Conservation (phyloP, 2,113 vertebrate genomes). For the Barbus barbus region DNA sequence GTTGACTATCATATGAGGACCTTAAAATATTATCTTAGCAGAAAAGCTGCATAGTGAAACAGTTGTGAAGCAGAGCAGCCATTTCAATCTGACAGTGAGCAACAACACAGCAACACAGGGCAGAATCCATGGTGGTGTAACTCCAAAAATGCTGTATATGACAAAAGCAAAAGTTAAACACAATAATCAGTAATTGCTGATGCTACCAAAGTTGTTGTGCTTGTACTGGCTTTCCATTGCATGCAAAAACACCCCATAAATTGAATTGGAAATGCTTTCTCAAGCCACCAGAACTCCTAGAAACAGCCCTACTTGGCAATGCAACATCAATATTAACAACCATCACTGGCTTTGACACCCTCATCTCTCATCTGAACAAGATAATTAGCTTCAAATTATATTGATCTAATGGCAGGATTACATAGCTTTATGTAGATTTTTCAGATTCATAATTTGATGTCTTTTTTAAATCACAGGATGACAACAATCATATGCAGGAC, state of each 20-base stretch:
- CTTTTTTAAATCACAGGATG: background rate
- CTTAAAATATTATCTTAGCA: slow-evolving; percentile 15
- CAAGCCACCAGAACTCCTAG: background rate
- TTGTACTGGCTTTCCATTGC: background rate
- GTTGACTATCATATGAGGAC: slow-evolving; percentile 24
- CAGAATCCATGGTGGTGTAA: background rate
- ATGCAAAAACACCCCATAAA: background rate
- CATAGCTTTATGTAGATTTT: background rate
- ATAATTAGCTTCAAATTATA: background rate
- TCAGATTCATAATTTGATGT: background rate
- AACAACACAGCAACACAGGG: background rate
- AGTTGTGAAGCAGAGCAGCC: slow-evolving; percentile 18
- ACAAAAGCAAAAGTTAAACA: slow-evolving; percentile 14
- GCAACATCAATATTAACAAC: background rate
- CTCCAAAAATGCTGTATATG: background rate
- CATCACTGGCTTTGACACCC: background rate
- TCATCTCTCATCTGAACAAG: background rate
- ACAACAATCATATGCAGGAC: background rate
- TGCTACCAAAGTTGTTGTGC: background rate
- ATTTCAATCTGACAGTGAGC: slow-evolving; percentile 23
- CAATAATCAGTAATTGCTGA: slow-evolving; percentile 34
- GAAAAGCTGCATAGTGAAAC: slow-evolving; percentile 35
- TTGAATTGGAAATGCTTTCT: background rate
- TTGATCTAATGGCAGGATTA: too few species aligned
- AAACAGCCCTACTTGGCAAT: background rate